Evolutionary conservation across 2,113 vertebrate species (phyloP).

Genomic region (Platycercus adscitus): DNA sequence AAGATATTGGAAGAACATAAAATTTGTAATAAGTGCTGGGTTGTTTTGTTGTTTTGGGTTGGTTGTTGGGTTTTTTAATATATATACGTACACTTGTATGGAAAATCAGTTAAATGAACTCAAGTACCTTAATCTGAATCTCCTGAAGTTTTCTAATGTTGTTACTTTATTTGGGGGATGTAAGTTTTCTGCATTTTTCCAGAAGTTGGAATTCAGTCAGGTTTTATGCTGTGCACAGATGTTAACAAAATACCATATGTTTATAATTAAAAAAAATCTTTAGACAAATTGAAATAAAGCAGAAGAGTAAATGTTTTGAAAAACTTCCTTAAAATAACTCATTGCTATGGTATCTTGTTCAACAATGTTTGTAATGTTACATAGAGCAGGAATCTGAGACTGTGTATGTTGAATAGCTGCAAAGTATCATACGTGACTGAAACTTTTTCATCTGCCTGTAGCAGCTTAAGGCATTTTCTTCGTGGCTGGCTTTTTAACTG

Average conservation of each 20-base stretch:
- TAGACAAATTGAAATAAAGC: conserved; percentile 85
- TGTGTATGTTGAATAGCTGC: conserved; percentile 49
- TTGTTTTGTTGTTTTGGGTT: background rate
- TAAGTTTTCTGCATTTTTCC: conserved; percentile 61
- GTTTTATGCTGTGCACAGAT: conserved; percentile 63
- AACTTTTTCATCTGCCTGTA: conserved; percentile 63
- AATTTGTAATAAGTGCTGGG: background rate
- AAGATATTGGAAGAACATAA: background rate
- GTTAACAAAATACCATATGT: conserved; percentile 75
- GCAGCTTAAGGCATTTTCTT: conserved; percentile 43
- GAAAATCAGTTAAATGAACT: conserved; percentile 36
- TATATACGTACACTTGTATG: background rate
- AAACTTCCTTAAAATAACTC: conserved; percentile 83
- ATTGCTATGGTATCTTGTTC: conserved; percentile 74
- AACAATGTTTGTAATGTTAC: conserved; percentile 73
- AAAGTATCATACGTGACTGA: conserved; percentile 17
- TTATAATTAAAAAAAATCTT: conserved; percentile 80
- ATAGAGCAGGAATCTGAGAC: conserved; percentile 69
- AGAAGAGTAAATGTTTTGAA: conserved; percentile 84
- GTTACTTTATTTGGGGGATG: conserved; percentile 32
- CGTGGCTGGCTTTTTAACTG: background rate
- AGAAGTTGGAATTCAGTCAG: conserved; percentile 56
- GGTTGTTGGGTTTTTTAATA: background rate
- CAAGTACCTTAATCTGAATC: conserved; percentile 7
- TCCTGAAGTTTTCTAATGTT: conserved; percentile 30